Evolutionary conservation across 2,888 invertebrate species (phyloP).

Genomic region (Mythimna ferrago): DNA sequence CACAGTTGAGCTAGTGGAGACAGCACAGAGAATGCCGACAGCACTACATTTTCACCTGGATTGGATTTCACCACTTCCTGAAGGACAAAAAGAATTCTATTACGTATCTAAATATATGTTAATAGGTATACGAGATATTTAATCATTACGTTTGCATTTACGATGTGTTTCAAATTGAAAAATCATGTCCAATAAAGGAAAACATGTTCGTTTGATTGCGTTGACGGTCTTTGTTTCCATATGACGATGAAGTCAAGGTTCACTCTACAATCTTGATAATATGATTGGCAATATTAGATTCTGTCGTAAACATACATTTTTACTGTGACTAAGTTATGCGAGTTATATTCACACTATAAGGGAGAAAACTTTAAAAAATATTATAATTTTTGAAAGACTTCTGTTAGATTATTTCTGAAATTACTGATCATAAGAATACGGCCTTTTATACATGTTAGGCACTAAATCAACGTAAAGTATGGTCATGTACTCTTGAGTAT

Average conservation of each 20-base stretch:
- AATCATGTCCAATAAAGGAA: conserved; percentile 34
- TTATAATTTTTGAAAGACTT: background rate
- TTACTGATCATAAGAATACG: background rate
- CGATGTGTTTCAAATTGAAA: conserved; percentile 27
- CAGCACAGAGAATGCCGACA: conserved; percentile 87
- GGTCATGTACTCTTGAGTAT: background rate
- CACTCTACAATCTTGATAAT: conserved; percentile 25
- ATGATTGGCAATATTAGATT: conserved; percentile 29
- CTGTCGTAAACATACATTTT: conserved; percentile 1
- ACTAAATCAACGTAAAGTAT: background rate
- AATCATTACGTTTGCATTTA: background rate
- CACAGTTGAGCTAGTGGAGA: conserved; percentile 80
- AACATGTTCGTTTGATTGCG: conserved; percentile 41
- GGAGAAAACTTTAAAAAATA: background rate
- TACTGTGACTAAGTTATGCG: background rate
- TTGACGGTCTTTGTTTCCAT: conserved; percentile 49
- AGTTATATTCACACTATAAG: background rate
- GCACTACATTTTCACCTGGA: conserved; percentile 76
- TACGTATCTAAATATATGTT: background rate
- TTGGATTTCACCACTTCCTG: conserved; percentile 77
- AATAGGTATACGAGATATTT: too few species aligned
- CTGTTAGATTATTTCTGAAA: background rate
- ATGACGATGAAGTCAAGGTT: conserved; percentile 25
- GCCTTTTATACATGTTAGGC: background rate
- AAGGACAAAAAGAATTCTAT: conserved; percentile 31